phyloP scores from a whole-genome alignment of 2,113 vertebrate species.

The Cheirogaleus medius region DNA sequence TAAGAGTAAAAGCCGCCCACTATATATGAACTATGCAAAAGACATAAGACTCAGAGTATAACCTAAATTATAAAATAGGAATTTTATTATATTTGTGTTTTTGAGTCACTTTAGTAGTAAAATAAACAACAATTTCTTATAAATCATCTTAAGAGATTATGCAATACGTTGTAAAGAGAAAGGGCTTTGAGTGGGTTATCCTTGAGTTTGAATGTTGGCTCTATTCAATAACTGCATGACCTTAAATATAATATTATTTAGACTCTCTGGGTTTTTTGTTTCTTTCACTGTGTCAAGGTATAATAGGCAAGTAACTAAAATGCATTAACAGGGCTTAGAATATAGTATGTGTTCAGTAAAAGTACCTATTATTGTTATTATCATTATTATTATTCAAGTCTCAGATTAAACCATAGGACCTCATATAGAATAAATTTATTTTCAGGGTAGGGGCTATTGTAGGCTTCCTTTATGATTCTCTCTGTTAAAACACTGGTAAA shows the following conservation, averaged over 20 bases:
- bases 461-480: constrained; percentile 45
- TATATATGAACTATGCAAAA: neutral
- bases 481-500: constrained; percentile 50
- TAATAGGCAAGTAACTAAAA: neutral
- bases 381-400: neutral
- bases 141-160: neutral
- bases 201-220: neutral
- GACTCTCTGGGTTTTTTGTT: neutral
- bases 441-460: neutral
- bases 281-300: neutral
- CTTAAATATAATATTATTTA: neutral
- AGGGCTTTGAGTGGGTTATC: neutral
- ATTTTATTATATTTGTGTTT: neutral
- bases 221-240: neutral
- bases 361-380: neutral
- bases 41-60: neutral
- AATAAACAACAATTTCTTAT: neutral
- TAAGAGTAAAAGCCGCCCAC: neutral
- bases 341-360: neutral
- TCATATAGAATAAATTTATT: constrained; percentile 24
- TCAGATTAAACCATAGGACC: neutral
- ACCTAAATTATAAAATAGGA: neutral
- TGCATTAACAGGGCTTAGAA: neutral
- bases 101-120: neutral
- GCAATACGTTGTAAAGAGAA: neutral